Evolutionary conservation across 2,888 invertebrate genomes (phyloP).

Genomic region (Clitarchus hookeri): DNA sequence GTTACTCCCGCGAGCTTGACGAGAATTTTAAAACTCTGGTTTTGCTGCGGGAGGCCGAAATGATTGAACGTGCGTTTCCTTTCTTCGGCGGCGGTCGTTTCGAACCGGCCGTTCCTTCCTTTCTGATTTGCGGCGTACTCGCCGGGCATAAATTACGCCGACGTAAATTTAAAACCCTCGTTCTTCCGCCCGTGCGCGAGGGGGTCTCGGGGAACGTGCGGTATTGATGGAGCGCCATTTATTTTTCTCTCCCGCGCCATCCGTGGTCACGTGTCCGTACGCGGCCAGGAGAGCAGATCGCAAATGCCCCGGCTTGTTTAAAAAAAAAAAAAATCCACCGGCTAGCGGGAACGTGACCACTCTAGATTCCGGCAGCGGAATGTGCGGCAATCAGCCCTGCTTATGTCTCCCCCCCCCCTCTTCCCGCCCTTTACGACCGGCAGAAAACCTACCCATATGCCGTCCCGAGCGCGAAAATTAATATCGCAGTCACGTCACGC

Average conservation of each 20-base stretch:
- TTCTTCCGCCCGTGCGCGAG: neutral
- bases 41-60: neutral
- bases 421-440: neutral
- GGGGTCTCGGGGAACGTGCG: neutral
- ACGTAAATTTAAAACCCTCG: neutral
- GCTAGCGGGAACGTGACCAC: neutral
- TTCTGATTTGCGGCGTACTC: neutral
- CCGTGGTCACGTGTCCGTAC: neutral
- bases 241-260: neutral
- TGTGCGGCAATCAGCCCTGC: neutral
- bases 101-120: neutral
- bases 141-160: conserved; percentile 3
- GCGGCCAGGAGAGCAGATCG: neutral
- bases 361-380: neutral
- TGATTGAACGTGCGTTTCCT: neutral
- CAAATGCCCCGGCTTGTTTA: neutral
- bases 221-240: neutral
- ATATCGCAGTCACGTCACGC: neutral
- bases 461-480: too few relatives aligned
- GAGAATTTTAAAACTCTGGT: neutral
- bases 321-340: neutral
- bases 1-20: neutral
- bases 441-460: too few relatives aligned
- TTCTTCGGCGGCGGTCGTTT: neutral
- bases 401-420: neutral